Conservation (phyloP, 2,113 vertebrate genomes). For the Cynopterus brachyotis region DNA sequence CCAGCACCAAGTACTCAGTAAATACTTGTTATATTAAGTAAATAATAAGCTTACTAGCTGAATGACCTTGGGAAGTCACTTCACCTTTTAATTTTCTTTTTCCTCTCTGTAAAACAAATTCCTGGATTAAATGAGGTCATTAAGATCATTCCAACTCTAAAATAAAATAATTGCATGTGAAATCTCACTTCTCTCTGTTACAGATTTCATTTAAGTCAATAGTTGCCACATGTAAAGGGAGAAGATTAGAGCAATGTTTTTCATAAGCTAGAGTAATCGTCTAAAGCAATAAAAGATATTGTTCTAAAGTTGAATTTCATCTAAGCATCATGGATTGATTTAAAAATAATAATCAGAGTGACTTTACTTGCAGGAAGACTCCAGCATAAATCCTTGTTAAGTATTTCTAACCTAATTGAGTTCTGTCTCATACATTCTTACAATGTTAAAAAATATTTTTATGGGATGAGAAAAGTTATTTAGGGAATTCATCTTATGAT, state of each 20-base stretch:
- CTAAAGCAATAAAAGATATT: neutral
- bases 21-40: neutral
- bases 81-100: neutral
- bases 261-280: neutral
- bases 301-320: neutral
- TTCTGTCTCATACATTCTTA: neutral
- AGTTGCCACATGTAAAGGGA: neutral
- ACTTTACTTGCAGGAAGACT: neutral
- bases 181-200: neutral
- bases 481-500: neutral
- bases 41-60: neutral
- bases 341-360: neutral
- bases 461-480: neutral
- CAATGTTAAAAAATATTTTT: conserved; percentile 36
- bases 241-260: neutral
- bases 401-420: neutral
- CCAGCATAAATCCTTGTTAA: neutral
- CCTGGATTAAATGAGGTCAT: neutral
- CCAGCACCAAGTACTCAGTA: neutral
- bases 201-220: neutral
- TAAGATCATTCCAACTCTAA: neutral
- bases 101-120: neutral
- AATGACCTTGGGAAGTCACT: neutral
- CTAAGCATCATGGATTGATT: neutral
- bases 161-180: neutral